Evolutionary conservation across 2,888 invertebrate species (phyloP).

Genomic region (Mythimna vitellina): DNA sequence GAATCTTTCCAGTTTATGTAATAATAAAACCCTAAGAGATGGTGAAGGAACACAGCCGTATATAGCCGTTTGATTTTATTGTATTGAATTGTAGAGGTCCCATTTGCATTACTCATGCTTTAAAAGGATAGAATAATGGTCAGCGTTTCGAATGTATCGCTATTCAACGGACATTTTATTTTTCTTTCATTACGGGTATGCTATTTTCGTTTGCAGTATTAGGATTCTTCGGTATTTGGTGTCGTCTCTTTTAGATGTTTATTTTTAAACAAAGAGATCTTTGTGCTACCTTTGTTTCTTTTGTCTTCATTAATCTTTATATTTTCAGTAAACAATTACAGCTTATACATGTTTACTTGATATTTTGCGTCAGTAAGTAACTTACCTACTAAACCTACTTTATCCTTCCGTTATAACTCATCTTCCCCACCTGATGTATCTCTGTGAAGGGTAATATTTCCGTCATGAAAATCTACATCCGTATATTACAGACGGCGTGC

Average conservation of each 20-base stretch:
- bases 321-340: background rate
- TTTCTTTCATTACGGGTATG: constrained; percentile 44
- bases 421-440: background rate
- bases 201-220: constrained; percentile 40
- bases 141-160: constrained; percentile 45
- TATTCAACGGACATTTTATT: constrained; percentile 53
- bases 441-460: constrained; percentile 14
- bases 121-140: constrained; percentile 64
- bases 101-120: constrained; percentile 57
- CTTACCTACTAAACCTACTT: background rate
- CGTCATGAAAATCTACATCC: constrained; percentile 12
- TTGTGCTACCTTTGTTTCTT: constrained; percentile 8
- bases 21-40: constrained; percentile 46
- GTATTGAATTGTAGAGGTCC: constrained; percentile 60
- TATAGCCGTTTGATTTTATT: constrained; percentile 59
- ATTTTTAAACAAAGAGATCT: background rate
- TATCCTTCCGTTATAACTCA: constrained; percentile 2
- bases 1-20: constrained; percentile 37
- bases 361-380: background rate
- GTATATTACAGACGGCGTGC: background rate
- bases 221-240: constrained; percentile 41
- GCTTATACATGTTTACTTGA: background rate
- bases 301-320: background rate
- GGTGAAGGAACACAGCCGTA: constrained; percentile 40
- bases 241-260: constrained; percentile 8